Evolutionary conservation across 2,888 invertebrate genomes (phyloP).

Genomic region (Boloria selene): DNA sequence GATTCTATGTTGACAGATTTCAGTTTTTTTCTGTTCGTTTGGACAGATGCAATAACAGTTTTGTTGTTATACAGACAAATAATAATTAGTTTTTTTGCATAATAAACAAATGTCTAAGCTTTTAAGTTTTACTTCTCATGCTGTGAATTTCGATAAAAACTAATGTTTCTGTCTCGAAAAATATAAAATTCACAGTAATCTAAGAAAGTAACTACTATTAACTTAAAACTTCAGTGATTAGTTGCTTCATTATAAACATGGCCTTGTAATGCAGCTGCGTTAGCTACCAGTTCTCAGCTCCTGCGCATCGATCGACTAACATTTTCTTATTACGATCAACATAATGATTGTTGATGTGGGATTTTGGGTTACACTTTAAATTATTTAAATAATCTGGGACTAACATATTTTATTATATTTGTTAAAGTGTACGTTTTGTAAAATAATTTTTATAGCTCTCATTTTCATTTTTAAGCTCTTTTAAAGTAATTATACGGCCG

Average conservation of each 20-base stretch:
- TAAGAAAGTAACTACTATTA: neutral
- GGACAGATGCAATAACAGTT: too few relatives aligned
- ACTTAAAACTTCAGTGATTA: neutral
- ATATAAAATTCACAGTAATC: neutral
- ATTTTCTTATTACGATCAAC: constrained; percentile 42
- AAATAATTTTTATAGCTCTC: too few relatives aligned
- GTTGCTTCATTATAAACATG: constrained; percentile 33
- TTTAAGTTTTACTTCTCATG: too few relatives aligned
- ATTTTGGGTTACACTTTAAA: constrained; percentile 28
- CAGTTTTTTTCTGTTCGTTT: too few relatives aligned
- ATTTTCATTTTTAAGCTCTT: too few relatives aligned
- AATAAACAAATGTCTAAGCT: too few relatives aligned
- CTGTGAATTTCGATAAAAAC: too few relatives aligned
- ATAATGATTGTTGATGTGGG: constrained; percentile 33
- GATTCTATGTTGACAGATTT: too few relatives aligned
- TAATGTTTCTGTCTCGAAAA: too few relatives aligned
- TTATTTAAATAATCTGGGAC: constrained; percentile 2
- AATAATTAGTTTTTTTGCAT: too few relatives aligned
- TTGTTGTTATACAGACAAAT: too few relatives aligned
- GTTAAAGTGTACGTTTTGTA: neutral
- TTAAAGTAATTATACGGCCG: too few relatives aligned
- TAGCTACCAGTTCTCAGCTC: constrained; percentile 79
- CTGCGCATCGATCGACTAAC: constrained; percentile 59
- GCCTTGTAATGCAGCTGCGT: constrained; percentile 72
- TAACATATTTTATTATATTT: neutral